These are phyloP conservation scores for Lacerta viridis DNA, from an alignment of 2,797 vertebrate species.

Conservation along the genomic window DNA sequence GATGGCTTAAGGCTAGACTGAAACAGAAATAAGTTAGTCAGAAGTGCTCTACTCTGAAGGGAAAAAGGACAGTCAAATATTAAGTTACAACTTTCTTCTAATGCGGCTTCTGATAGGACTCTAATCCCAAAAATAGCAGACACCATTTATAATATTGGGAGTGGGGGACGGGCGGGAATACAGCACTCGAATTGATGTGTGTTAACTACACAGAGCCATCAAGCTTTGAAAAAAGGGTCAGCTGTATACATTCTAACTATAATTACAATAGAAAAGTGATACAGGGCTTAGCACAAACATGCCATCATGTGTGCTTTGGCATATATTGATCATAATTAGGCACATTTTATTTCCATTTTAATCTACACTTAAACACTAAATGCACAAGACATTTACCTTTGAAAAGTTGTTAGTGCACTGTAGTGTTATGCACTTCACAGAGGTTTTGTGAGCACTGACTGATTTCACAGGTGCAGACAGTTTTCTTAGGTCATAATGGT, in stretches of 20 bases:
- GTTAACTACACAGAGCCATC: background rate
- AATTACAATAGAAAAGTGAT: background rate
- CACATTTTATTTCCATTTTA: slow-evolving; percentile 30
- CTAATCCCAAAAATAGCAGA: background rate
- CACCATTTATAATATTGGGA: background rate
- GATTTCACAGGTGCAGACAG: slow-evolving; percentile 88
- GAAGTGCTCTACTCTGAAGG: slow-evolving; percentile 37
- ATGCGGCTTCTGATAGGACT: background rate
- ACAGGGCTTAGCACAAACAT: background rate
- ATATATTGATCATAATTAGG: background rate
- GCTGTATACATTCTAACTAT: background rate
- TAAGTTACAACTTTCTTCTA: slow-evolving; percentile 30
- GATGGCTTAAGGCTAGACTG: slow-evolving; percentile 77
- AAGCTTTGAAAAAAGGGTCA: background rate
- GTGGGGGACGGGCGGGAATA: background rate
- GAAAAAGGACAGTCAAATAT: slow-evolving; percentile 47
- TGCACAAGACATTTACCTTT: slow-evolving; percentile 75
- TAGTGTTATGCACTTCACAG: slow-evolving; percentile 92
- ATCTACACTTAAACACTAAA: slow-evolving; percentile 16
- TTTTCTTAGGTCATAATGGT: slow-evolving; percentile 96
- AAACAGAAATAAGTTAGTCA: slow-evolving; percentile 67
- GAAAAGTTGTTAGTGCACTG: slow-evolving; percentile 82
- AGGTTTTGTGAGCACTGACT: slow-evolving; percentile 92
- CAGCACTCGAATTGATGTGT: background rate
- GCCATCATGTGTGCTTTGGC: background rate